Base-by-base conservation (phyloP, 2,113 vertebrate genomes). In the Bambusicola thoracicus region DNA sequence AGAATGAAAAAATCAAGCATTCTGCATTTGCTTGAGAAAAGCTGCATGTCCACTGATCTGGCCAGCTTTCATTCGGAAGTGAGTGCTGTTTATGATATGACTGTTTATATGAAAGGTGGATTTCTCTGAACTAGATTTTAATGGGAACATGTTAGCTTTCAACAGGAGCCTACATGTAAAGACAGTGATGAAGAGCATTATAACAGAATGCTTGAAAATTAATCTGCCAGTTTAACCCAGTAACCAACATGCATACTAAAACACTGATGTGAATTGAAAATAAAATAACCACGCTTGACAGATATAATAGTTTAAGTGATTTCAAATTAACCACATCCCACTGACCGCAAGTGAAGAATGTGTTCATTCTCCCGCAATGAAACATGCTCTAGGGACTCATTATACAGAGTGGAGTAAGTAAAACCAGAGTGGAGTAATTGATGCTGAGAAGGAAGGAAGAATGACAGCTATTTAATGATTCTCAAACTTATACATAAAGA, bases 291-390 rank as follows among this genome's bases (percentile, higher is more conserved):
- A 96, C 85, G 95, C 97, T 97, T 98, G 97, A 98, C 98, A 98
- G 97, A 98, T 98, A 98, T 98, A 98, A 98, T 98, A 98, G 97
- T 98, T 98, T 97, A 98, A 99, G 98, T 98, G 97, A 98, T 98
- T 98, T 98, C 97, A 98, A 98, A 98, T 98, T 98, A 98, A 98
- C 97, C 98, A 98, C 98, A 98, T 98, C 97, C 96, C 98, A 98
- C 96, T 98, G 97, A 98, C 98, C 97, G 69, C 91, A 98, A 97
- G 98, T 98, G 97, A 98, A 98, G 96, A 98, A 97, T 96, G 95
- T 97, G 96, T 97, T 97, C 97, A 97, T 98, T 98, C 96, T 97
- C 96, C 95, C 73, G 96, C 98, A 97, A 98, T 98, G 97, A 98
- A 98, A 97, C 85, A 81, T 97, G 98, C 98, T 98, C 98, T 96